Conservation (phyloP, 1,140 invertebrate genomes). For the Pinna nobilis region DNA sequence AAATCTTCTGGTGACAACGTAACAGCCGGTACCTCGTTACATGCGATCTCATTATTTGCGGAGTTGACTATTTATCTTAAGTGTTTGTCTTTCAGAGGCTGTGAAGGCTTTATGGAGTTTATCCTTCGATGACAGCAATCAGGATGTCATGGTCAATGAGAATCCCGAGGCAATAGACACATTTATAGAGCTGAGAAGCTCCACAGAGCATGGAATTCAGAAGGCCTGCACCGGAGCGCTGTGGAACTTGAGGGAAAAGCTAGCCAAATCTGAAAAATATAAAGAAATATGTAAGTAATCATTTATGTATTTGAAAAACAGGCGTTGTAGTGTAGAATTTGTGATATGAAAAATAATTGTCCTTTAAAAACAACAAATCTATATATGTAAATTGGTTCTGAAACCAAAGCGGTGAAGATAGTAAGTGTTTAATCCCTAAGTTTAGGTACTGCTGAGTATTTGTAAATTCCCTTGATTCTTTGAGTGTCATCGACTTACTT, state of each 20-base stretch:
- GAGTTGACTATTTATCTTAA: too few species aligned
- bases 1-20: too few species aligned
- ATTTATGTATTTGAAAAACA: not conserved
- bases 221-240: slow-evolving; percentile 48
- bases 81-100: slow-evolving; percentile 29
- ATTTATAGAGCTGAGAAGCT: slow-evolving; percentile 13
- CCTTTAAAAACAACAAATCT: too few species aligned
- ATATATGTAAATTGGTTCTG: too few species aligned
- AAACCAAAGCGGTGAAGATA: too few species aligned
- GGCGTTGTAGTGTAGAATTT: not conserved
- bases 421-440: too few species aligned
- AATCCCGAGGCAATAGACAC: slow-evolving; percentile 25
- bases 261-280: slow-evolving; percentile 35
- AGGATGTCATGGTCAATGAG: slow-evolving; percentile 44
- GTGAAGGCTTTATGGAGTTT: slow-evolving; percentile 46
- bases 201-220: slow-evolving; percentile 5
- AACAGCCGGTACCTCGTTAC: too few species aligned
- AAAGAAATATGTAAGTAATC: slow-evolving; percentile 42
- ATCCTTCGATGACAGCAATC: slow-evolving; percentile 54
- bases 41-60: too few species aligned
- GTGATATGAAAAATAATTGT: too few species aligned
- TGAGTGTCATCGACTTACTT: too few species aligned
- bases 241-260: slow-evolving; percentile 47
- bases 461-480: too few species aligned
- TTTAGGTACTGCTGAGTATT: too few species aligned